Evolutionary conservation across 1,140 invertebrate genomes (phyloP).

Genomic region (Bombus confusus): DNA sequence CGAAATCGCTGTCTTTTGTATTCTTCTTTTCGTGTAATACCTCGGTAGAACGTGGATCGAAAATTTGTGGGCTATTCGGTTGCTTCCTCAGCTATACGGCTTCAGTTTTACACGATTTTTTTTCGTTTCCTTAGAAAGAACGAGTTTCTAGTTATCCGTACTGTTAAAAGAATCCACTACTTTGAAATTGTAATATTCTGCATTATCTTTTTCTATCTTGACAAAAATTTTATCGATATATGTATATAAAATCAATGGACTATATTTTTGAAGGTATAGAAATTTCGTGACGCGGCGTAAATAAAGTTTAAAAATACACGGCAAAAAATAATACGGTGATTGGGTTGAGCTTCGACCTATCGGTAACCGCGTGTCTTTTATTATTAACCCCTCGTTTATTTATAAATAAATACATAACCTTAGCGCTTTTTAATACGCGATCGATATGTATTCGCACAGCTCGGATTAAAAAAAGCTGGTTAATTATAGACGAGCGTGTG

Average conservation of each 20-base stretch:
- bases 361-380: not conserved
- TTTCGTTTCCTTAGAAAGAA: not conserved
- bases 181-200: no score
- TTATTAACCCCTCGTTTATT: constrained; percentile 24
- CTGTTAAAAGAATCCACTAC: no score
- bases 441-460: not conserved
- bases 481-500: constrained; percentile 32
- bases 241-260: no score
- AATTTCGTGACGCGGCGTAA: not conserved
- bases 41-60: not conserved
- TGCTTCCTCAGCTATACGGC: not conserved
- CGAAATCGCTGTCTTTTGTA: not conserved
- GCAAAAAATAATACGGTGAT: not conserved
- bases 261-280: not conserved
- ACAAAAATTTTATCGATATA: no score
- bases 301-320: not conserved
- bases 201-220: no score
- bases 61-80: not conserved
- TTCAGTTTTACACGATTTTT: not conserved
- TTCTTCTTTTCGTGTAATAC: not conserved
- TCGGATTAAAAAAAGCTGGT: not conserved
- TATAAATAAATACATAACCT: constrained; percentile 14
- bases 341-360: not conserved
- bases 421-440: constrained; percentile 5
- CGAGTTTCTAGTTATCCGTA: no score